Percentiles rank a stretch among this genome's conserved stretches.
phyloP scores from a whole-genome alignment of 2,113 vertebrate species.

The Bos taurus region ARS-UCD2.0 NC_037346.1:4938501-4939000 shows the following conservation, averaged over 20 bases:
- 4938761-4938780: neutral
- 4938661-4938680: neutral
- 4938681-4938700: neutral
- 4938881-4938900: neutral
- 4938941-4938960: neutral
- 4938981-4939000: neutral
- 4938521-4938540: neutral
- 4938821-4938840: neutral
- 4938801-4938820: neutral
- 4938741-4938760: neutral
- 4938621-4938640: neutral
- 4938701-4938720: conserved; percentile 12
- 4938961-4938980: neutral
- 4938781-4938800: neutral
- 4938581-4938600: conserved; percentile 26
- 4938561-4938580: conserved; percentile 69
- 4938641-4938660: neutral
- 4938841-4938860: neutral
- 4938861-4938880: neutral
- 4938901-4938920: neutral
- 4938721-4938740: neutral
- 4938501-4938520: neutral
- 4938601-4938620: neutral
- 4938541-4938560: conserved; percentile 46
- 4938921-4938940: neutral